Evolutionary conservation across 92 coral and sea anemone species (phyloP), one percentile per base, ranked within the genome.

Genomic region (Pocillopora meandrina): DNA sequence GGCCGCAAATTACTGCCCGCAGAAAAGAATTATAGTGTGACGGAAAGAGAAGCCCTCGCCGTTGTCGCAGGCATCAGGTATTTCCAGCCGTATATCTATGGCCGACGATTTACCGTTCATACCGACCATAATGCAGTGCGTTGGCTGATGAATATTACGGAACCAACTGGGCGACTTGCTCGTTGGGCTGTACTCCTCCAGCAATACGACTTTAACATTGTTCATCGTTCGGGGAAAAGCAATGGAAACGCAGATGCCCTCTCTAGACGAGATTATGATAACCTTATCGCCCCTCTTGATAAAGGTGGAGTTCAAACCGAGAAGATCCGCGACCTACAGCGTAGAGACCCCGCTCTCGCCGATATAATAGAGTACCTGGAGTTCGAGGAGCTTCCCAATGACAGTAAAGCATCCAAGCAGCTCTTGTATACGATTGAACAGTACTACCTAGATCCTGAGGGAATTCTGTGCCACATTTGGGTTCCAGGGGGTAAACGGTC

Each of bases 91-190:
- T 79, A 79, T 7, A 16, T 79, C 13, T 68, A 79, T 16, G 84
- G 84, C 10, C 75, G 60, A 10, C 42, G 64, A 21, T 75, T 75
- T 49, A 78, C 74, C 16, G 56, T 84, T 2, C 42, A 60, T 36
- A 84, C 88, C 7, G 88, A 84, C 63, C 88, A 84, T 58, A 77
- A 66, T 56, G 88, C 84, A 3, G 31, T 84, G 0, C 82, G 82
- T 49, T 84, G 82, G 75, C 65, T 84, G 74, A 75, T 84, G 82
- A 36, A 72, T 0, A 56, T 84, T 31, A 31, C 52, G 18, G 73
- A 84, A 16, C 88, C 82, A 14, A 57, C 65, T 8, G 84, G 88
- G 56, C 76, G 73, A 17, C 57, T 75, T 7, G 81, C 82, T 9
- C 81, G 81, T 49, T 36, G 73, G 74, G 70, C 55, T 21, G 19